These are phyloP conservation scores for human (Homo sapiens) DNA, from an alignment of 2,113 vertebrate genomes.

Conservation along the genomic window DNA sequence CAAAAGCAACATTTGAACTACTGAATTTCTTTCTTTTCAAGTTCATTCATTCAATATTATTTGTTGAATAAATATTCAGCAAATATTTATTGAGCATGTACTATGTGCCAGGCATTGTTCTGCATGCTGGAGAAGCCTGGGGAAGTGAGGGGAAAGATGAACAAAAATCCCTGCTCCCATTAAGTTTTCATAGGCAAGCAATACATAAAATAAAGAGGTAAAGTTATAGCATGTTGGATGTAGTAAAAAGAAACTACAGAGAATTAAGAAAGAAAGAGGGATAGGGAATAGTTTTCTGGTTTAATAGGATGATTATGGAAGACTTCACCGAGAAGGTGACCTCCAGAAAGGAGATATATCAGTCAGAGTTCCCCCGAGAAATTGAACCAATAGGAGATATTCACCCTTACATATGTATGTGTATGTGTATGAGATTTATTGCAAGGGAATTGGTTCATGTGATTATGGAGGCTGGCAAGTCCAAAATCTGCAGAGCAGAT, in stretches of 20 bases:
- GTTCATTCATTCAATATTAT: not conserved
- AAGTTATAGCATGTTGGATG: not conserved
- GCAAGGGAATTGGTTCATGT: not conserved
- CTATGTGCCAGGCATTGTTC: not conserved
- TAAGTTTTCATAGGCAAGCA: not conserved
- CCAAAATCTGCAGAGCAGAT: not conserved
- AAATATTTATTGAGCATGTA: not conserved
- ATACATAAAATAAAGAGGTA: not conserved
- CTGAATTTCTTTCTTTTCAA: not conserved
- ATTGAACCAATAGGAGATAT: not conserved
- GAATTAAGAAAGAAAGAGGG: not conserved
- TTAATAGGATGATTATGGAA: not conserved
- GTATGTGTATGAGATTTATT: not conserved
- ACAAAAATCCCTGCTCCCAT: not conserved
- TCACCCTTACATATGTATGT: not conserved
- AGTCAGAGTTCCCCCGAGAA: not conserved
- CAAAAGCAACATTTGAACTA: not conserved
- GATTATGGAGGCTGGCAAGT: not conserved
- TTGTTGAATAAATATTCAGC: not conserved
- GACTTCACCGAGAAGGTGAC: not conserved
- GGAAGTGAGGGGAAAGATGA: not conserved
- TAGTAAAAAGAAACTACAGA: not conserved
- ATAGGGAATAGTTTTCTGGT: not conserved
- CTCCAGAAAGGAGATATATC: not conserved
- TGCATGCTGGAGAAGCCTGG: not conserved